A percentile compares a stretch with the other conserved stretches of the same genome.
Conservation (phyloP, 64 coral and sea anemone species). For the Orbicella faveolata region DNA sequence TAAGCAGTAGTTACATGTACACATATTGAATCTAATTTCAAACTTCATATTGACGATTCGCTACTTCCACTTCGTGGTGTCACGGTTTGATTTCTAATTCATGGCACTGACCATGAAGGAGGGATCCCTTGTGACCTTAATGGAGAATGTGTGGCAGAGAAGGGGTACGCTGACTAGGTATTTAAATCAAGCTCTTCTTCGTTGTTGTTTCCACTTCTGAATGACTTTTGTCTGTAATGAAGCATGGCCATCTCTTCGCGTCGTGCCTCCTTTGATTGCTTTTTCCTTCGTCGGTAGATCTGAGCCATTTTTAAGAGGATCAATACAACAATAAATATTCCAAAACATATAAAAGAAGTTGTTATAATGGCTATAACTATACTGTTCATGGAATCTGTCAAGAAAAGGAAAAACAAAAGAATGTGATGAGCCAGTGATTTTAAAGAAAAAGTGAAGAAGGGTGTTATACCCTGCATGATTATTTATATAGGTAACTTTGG, state of each 20-base stretch:
- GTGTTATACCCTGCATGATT: too few relatives aligned
- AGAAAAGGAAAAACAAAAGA: background rate
- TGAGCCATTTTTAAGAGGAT: constrained; percentile 29
- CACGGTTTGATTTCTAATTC: too few relatives aligned
- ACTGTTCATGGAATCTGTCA: constrained; percentile 1
- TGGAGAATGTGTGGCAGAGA: too few relatives aligned
- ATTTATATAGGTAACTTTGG: too few relatives aligned
- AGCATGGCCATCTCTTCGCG: constrained; percentile 41
- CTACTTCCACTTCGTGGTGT: too few relatives aligned
- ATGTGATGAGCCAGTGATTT: background rate
- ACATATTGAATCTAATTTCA: too few relatives aligned
- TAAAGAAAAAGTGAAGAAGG: background rate
- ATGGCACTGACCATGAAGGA: too few relatives aligned
- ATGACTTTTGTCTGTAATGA: constrained; percentile 21
- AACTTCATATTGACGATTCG: too few relatives aligned
- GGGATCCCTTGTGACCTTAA: too few relatives aligned
- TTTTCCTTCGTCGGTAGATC: background rate
- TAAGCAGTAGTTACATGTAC: too few relatives aligned
- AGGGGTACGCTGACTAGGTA: background rate
- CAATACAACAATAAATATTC: constrained; percentile 26
- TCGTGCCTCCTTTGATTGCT: background rate
- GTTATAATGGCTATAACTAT: constrained; percentile 17
- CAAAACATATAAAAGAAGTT: constrained; percentile 43
- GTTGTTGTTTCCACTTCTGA: constrained; percentile 15
- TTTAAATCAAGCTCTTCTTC: constrained; percentile 10